A percentile compares a stretch with the other conserved stretches of the same genome.
These are phyloP conservation scores for Trochalopteron elliotii DNA, from an alignment of 2,113 vertebrate species.

Conservation along the genomic window DNA sequence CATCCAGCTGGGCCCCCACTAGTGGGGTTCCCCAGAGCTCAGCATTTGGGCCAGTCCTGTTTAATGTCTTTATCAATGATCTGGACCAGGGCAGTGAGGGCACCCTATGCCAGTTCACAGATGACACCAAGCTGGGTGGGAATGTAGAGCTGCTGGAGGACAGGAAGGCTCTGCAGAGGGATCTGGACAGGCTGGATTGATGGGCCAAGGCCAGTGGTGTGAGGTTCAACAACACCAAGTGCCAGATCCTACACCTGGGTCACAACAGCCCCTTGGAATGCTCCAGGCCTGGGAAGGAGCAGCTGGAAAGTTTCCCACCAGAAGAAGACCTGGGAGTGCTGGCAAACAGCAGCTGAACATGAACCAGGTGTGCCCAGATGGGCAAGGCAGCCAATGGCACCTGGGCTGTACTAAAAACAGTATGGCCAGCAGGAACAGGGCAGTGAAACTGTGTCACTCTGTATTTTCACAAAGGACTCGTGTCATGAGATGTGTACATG, in stretches of 20 bases:
- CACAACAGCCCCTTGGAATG: background rate
- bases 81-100: background rate
- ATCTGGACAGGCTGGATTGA: background rate
- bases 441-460: background rate
- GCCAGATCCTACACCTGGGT: background rate
- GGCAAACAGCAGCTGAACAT: background rate
- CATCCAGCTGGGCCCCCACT: background rate
- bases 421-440: background rate
- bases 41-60: background rate
- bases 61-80: background rate
- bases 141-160: background rate
- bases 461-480: background rate
- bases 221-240: background rate
- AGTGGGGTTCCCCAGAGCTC: background rate
- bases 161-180: background rate
- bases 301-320: background rate
- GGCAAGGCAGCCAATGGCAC: background rate
- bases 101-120: background rate
- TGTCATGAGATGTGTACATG: background rate
- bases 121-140: background rate
- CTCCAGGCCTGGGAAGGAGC: background rate
- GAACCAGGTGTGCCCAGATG: background rate
- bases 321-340: background rate
- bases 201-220: background rate
- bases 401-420: background rate